Percentiles rank a stretch among this genome's conserved stretches.
Evolutionary conservation across 2,113 vertebrate genomes (phyloP).

Genomic region (Trematocara zebra): DNA sequence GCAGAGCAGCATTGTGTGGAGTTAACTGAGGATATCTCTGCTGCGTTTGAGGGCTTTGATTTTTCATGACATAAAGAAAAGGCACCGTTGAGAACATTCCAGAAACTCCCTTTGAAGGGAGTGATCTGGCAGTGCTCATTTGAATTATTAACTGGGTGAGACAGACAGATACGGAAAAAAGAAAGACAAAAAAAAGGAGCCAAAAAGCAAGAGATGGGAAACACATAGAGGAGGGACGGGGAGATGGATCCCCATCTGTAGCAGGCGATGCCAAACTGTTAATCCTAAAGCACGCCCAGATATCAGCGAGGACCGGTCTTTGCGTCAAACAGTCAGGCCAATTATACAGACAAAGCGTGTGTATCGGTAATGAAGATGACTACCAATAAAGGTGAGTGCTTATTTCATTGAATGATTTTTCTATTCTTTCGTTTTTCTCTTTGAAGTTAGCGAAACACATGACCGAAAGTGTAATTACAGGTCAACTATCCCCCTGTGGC

Average conservation of each 20-base stretch:
- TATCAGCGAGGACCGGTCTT: neutral
- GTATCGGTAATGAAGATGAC: neutral
- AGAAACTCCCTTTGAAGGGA: conserved; percentile 63
- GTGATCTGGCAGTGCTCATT: conserved; percentile 59
- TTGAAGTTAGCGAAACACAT: neutral
- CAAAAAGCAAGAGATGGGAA: conserved; percentile 23
- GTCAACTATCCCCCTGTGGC: conserved; percentile 8
- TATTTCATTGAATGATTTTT: neutral
- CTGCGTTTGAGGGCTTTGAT: conserved; percentile 56
- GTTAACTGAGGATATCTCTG: conserved; percentile 44
- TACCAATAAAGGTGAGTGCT: neutral
- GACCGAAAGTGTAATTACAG: conserved; percentile 14
- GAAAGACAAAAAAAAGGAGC: neutral
- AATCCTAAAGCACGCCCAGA: neutral
- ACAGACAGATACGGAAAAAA: conserved; percentile 4
- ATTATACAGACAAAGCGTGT: conserved; percentile 20
- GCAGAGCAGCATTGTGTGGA: conserved; percentile 16
- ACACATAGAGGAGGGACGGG: neutral
- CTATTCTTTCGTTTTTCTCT: neutral
- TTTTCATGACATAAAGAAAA: conserved; percentile 63
- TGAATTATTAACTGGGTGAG: conserved; percentile 65
- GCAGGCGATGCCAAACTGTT: neutral
- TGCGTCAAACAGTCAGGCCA: conserved; percentile 20
- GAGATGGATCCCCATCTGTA: conserved; percentile 24
- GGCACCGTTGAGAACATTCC: conserved; percentile 54